Base-by-base conservation (phyloP, 1,140 invertebrate species). In the Rhopalosiphum maidis region DNA sequence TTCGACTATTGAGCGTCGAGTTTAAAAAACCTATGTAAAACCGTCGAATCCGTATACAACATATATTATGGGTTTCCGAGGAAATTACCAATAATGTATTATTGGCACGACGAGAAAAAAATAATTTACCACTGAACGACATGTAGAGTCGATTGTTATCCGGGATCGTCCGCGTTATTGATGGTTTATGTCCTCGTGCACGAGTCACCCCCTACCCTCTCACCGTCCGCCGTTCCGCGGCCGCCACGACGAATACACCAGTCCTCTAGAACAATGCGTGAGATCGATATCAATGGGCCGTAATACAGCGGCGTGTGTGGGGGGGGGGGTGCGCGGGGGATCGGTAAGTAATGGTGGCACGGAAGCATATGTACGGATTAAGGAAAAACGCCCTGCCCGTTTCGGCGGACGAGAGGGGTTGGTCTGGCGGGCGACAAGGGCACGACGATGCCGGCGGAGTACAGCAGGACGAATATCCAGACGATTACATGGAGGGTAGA, bases 291-390 rank as follows among this genome's bases (percentile, higher is more conserved):
- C 35, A 86, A 93, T 25, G 77, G 22, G 23, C 1, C n/a, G 46
- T 18, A 60, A 30, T 43, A 30, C 22, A 43, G 51, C 0, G 37
- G 43, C 41, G 25, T 41, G n/a, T n/a, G n/a, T 37, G 3, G 90
- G 46, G 25, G 3, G 35, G 90, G 46, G 25, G 3, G 11, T 11
- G 87, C 18, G 18, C 48, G 86, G 87, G 23, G 46, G 86, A 87
- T 48, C 46, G 46, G 86, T 48, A 87, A 87, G 68, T 68, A 83
- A 85, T 85, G 82, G 68, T 85, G 48, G 91, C 77, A 55, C 48
- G 23, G 77, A 51, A 93, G 91, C 91, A 93, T 93, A 93, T 93
- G 91, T 93, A 93, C 82, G 77, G 91, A 93, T 93, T 86, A 93
- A 93, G 82, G 91, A 54, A 86, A 85, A 93, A 86, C 91, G 77